Base-by-base conservation (phyloP, 2,113 vertebrate genomes). In the Actenoides lindsayi region DNA sequence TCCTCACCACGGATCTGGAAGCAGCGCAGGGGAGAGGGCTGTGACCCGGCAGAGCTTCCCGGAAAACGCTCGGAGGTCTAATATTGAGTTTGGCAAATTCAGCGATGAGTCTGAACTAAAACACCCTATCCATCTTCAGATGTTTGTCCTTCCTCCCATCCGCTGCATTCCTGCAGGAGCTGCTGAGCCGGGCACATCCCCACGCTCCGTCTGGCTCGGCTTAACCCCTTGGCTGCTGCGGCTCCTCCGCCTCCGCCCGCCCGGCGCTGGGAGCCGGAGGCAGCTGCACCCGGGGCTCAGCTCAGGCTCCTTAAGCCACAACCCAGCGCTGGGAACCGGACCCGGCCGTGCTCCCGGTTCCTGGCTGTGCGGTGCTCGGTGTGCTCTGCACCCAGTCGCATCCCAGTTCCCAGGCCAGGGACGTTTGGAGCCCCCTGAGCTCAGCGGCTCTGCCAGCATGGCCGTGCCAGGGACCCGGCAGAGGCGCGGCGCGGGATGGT, bases 141-240 rank as follows among this genome's bases (percentile, higher is more conserved):
- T 90, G 94, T 91, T 90, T 90, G 88, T 92, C 76, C 95, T 90
- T 90, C 90, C 53, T 89, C 69, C 78, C 90, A 76, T 83, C 84
- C 41, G n/a, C 87, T 63, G 71, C 89, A 84, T 96, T 97, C 95
- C 85, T 80, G 10, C 62, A 82, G 56, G 2, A 68, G 64, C 82
- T 44, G 46, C 30, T 31, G 83, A 95, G 77, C n/a, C 51, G 53
- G 0, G 62, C 85, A 53, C 84, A 81, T 65, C 94, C 90, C 74
- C 90, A 53, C 7, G 64, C 33, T 84, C 31, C 18, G 24, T 78
- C 85, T 92, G 86, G 46, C 80, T 90, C 6, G 0, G 3, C 23
- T 95, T 83, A 95, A 94, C 88, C 74, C 82, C 71, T 82, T 16
- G 33, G 92, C 82, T 91, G 62, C 94, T 63, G 80, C 3, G 1